Percentiles rank a stretch among this genome's conserved stretches.
Evolutionary conservation across 2,888 invertebrate species (phyloP).

Genomic region (Euplexia lucipara): DNA sequence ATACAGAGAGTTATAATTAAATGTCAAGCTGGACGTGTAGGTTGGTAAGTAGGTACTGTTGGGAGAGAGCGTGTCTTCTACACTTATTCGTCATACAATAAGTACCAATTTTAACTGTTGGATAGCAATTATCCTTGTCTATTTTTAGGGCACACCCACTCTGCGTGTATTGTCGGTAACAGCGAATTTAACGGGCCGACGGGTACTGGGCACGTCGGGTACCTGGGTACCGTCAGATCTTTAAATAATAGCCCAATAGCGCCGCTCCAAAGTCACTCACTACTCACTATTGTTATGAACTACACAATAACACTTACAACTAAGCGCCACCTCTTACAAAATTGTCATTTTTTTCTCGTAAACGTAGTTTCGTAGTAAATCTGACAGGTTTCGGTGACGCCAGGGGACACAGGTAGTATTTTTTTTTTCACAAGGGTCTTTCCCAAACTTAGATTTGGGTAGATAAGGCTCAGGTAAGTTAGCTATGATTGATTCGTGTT

Average conservation of each 20-base stretch:
- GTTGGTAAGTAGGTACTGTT: neutral
- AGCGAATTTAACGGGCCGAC: slow-evolving; percentile 68
- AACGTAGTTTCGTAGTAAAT: slow-evolving; percentile 86
- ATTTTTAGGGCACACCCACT: slow-evolving; percentile 75
- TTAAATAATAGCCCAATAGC: slow-evolving; percentile 64
- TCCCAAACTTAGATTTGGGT: slow-evolving; percentile 72
- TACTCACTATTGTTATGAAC: slow-evolving; percentile 73
- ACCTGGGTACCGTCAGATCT: slow-evolving; percentile 55
- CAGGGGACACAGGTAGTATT: slow-evolving; percentile 78
- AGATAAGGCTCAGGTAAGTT: slow-evolving; percentile 63
- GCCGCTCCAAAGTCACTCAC: slow-evolving; percentile 72
- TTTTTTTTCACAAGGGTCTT: slow-evolving; percentile 80
- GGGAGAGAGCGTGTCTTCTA: slow-evolving; percentile 20
- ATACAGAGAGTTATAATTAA: slow-evolving; percentile 16
- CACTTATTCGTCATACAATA: slow-evolving; percentile 36
- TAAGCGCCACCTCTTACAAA: slow-evolving; percentile 85
- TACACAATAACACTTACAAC: slow-evolving; percentile 74
- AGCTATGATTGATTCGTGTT: slow-evolving; percentile 62
- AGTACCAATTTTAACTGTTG: slow-evolving; percentile 55
- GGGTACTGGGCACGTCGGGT: slow-evolving; percentile 69
- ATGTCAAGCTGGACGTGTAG: slow-evolving; percentile 7
- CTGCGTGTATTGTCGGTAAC: slow-evolving; percentile 69
- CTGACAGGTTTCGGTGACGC: slow-evolving; percentile 75
- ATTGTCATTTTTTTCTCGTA: slow-evolving; percentile 74
- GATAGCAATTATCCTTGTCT: slow-evolving; percentile 67